phyloP scores from a whole-genome alignment of 1,140 invertebrate genomes.

The Lepeophtheirus salmonis region DNA sequence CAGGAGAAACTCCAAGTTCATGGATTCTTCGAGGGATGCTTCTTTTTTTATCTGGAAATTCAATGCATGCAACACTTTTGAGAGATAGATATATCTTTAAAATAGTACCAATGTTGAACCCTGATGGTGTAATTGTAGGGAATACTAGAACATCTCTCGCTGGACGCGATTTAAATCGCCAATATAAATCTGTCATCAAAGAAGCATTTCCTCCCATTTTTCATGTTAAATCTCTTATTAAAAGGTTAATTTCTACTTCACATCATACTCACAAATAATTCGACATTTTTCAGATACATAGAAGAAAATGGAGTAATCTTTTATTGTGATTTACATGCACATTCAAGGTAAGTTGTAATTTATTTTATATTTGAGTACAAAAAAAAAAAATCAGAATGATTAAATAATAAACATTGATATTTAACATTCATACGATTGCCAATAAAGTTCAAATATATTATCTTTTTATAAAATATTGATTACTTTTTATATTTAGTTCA shows the following conservation, averaged over 20 bases:
- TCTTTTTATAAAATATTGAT: too few relatives aligned
- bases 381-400: too few relatives aligned
- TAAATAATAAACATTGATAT: too few relatives aligned
- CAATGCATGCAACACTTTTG: not conserved
- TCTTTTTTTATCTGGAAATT: slow-evolving; percentile 24
- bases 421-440: too few relatives aligned
- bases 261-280: too few relatives aligned
- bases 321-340: slow-evolving; percentile 82
- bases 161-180: slow-evolving; percentile 66
- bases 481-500: too few relatives aligned
- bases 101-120: slow-evolving; percentile 17
- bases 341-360: slow-evolving; percentile 26
- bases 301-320: slow-evolving; percentile 79
- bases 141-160: slow-evolving; percentile 47
- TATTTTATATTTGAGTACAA: too few relatives aligned
- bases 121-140: slow-evolving; percentile 15
- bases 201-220: slow-evolving; percentile 81
- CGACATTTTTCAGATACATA: slow-evolving; percentile 46
- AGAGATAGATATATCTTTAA: slow-evolving; percentile 10
- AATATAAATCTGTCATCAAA: slow-evolving; percentile 56
- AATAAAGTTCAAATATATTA: too few relatives aligned
- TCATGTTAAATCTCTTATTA: slow-evolving; percentile 59
- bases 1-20: slow-evolving; percentile 67
- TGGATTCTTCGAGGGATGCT: slow-evolving; percentile 73
- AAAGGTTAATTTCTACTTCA: slow-evolving; percentile 35